Percentiles rank a stretch among this genome's conserved stretches.
Evolutionary conservation across 1,140 invertebrate species (phyloP).

Genomic region (Drosophila insularis): DNA sequence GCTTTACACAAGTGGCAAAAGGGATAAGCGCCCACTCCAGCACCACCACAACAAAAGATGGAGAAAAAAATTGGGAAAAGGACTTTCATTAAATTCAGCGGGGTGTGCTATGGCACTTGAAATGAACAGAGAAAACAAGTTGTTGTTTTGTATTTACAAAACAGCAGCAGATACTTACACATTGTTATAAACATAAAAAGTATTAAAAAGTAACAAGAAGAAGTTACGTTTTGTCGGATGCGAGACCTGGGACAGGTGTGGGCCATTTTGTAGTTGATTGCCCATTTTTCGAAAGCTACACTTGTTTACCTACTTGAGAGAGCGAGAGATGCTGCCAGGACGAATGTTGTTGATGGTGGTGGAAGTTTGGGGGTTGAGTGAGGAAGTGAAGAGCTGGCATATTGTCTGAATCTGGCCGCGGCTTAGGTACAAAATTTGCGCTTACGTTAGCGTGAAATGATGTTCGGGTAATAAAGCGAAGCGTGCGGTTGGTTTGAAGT

Average conservation of each 20-base stretch:
- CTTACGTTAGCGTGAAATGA: slow-evolving; percentile 78
- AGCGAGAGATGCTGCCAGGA: slow-evolving; percentile 16
- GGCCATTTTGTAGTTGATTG: slow-evolving; percentile 74
- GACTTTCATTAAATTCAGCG: slow-evolving; percentile 53
- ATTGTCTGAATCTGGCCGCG: slow-evolving; percentile 57
- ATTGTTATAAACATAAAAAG: slow-evolving; percentile 78
- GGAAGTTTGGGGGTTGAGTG: background rate
- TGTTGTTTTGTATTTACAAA: slow-evolving; percentile 71
- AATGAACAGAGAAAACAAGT: slow-evolving; percentile 47
- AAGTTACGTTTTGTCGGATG: slow-evolving; percentile 9
- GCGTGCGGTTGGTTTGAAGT: slow-evolving; percentile 17
- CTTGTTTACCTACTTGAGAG: slow-evolving; percentile 66
- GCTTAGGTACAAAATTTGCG: slow-evolving; percentile 74
- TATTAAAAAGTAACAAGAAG: slow-evolving; percentile 71
- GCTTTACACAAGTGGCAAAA: slow-evolving; percentile 57
- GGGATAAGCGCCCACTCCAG: slow-evolving; percentile 40
- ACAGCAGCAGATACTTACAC: slow-evolving; percentile 58
- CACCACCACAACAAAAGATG: slow-evolving; percentile 9
- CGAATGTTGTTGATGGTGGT: background rate
- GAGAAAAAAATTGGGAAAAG: slow-evolving; percentile 1
- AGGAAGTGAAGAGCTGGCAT: background rate
- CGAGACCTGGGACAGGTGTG: slow-evolving; percentile 53
- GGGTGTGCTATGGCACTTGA: slow-evolving; percentile 13
- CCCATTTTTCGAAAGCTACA: slow-evolving; percentile 73
- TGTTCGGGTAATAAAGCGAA: slow-evolving; percentile 68